Conservation (phyloP, 2,888 invertebrate genomes). For the Oxystoma pomonae region DNA sequence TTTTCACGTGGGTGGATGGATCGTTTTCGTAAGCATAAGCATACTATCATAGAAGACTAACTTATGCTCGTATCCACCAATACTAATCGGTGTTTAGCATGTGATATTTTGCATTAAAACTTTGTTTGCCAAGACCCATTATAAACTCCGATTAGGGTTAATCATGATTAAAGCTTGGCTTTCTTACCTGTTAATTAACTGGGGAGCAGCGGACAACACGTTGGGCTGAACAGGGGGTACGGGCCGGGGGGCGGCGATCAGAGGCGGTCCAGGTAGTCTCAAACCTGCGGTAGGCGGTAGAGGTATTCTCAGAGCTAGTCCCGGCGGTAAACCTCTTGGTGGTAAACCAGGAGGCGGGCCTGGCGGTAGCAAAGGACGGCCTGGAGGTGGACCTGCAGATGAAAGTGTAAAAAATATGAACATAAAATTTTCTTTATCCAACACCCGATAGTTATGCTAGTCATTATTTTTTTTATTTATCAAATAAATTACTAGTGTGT, state of each 20-base stretch:
- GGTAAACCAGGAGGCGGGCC: slow-evolving; percentile 56
- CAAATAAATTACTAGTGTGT: slow-evolving; percentile 11
- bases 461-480: neutral
- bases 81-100: too few species aligned
- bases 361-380: slow-evolving; percentile 48
- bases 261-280: slow-evolving; percentile 39
- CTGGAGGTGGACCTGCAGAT: slow-evolving; percentile 56
- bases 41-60: neutral
- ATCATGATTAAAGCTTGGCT: too few species aligned
- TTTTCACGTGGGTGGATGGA: too few species aligned
- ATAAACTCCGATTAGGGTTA: too few species aligned
- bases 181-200: slow-evolving; percentile 68
- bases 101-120: too few species aligned
- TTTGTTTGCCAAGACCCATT: too few species aligned
- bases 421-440: neutral
- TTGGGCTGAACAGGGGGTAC: slow-evolving; percentile 50
- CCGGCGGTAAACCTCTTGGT: slow-evolving; percentile 56
- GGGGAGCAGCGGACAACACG: slow-evolving; percentile 78
- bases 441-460: neutral
- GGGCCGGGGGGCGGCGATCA: slow-evolving; percentile 21
- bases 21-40: neutral
- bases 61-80: too few species aligned
- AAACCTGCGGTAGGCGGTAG: slow-evolving; percentile 50
- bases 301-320: slow-evolving; percentile 53
- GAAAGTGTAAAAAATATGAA: slow-evolving; percentile 5